A percentile compares a stretch with the other conserved stretches of the same genome.
Conservation (phyloP, 2,797 vertebrate genomes). For the Enteromius mattozi region DNA sequence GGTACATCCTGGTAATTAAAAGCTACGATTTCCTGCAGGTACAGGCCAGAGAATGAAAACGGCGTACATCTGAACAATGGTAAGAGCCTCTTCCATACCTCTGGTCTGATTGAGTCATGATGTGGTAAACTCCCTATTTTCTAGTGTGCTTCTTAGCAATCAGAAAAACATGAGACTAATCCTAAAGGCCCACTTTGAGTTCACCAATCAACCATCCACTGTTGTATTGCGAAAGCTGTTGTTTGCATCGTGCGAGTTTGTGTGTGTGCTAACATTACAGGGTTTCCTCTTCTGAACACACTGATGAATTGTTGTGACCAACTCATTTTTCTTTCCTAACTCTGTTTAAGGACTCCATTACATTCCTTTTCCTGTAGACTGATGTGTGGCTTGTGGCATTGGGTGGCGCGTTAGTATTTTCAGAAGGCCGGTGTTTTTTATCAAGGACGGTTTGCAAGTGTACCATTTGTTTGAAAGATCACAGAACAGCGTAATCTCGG, state of each 20-base stretch:
- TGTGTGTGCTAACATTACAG: constrained; percentile 9
- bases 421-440: constrained; percentile 1
- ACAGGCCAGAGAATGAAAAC: constrained; percentile 99
- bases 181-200: constrained; percentile 79
- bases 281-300: constrained; percentile 3
- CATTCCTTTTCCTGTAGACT: constrained; percentile 24
- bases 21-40: constrained; percentile 98
- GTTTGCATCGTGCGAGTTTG: constrained; percentile 32
- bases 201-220: constrained; percentile 63
- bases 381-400: constrained; percentile 39
- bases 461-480: constrained; percentile 17
- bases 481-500: constrained; percentile 14
- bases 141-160: constrained; percentile 60
- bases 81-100: constrained; percentile 82
- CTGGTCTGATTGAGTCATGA: constrained; percentile 63
- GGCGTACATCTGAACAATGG: constrained; percentile 99
- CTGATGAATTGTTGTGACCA: constrained; percentile 16
- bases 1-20: constrained; percentile 76
- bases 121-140: constrained; percentile 61
- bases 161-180: constrained; percentile 72
- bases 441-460: not conserved
- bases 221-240: constrained; percentile 61
- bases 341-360: constrained; percentile 20
- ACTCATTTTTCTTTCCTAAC: constrained; percentile 16
- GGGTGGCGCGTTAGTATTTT: constrained; percentile 11